Evolutionary conservation across 1,140 invertebrate genomes (phyloP), one percentile per base, ranked within the genome.

Genomic region (Oryctes rhinoceros): DNA sequence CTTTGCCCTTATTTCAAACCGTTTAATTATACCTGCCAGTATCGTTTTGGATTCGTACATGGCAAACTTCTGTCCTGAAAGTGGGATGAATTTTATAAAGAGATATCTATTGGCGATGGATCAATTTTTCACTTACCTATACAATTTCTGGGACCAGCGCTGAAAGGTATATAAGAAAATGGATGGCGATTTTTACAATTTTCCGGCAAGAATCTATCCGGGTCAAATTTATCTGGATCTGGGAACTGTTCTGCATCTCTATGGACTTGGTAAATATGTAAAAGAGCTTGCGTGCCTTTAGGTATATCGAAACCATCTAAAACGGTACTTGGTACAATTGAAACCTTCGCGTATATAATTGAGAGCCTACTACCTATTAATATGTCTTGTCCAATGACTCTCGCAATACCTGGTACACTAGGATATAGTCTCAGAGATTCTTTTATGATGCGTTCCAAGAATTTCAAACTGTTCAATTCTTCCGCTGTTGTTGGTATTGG

Each of bases 401-500:
- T 84, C 3, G 81, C 80, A 71, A 92, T 88, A 47, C 89, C 79
- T 18, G 92, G 91, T 10, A 91, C 90, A 80, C 90, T 90, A 9
- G 92, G 92, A 85, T 89, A 92, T 9, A 91, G 79, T 80, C 90
- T 82, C 1, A 91, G 83, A 4, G 87, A 81, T 85, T 91, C 90
- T 80, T 90, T 92, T 67, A 92, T 88, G 10, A 89, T 89, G 80
- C 88, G 87, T 80, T 92, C 91, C 1, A 92, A 84, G 85, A 91
- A 92, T 30, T 89, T 90, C 82, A 92, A 84, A 78, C 89, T 84
- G 48, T 90, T 88, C 76, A 88, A 18, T 47, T 77, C 76, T 6
- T 39, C 18, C 4, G 39, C 88, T 0, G 90, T 92, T 0, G 18
- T 11, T n/a, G 35, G 35, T 39, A 11, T 47, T 13, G 15, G 11